Evolutionary conservation across 2,888 invertebrate genomes (phyloP).

Genomic region (Pachymerium ferrugineum): DNA sequence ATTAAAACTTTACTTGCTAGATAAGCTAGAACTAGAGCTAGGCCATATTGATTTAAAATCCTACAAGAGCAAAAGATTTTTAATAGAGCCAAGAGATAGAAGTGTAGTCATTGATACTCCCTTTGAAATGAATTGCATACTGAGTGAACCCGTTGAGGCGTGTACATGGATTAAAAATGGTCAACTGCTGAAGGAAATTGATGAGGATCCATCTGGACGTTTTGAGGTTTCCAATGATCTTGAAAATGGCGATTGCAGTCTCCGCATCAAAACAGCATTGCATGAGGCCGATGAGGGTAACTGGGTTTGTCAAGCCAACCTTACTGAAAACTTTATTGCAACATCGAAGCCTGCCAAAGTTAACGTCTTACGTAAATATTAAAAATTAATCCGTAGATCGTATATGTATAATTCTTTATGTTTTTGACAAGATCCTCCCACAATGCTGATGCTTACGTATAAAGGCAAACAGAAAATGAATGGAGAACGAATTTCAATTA

Average conservation of each 20-base stretch:
- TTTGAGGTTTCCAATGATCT: neutral
- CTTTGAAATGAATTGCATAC: neutral
- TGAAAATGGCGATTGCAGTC: neutral
- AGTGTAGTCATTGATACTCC: neutral
- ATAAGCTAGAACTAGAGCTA: no score
- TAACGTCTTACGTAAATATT: neutral
- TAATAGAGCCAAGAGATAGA: neutral
- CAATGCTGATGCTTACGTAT: neutral
- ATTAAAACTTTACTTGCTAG: no score
- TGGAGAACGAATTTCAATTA: neutral
- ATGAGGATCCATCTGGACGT: neutral
- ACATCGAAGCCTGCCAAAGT: neutral
- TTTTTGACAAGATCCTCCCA: conserved; percentile 10
- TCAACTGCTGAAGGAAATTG: no score
- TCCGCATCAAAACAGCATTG: neutral
- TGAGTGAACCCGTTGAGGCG: neutral
- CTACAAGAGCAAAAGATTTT: no score
- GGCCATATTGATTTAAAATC: no score
- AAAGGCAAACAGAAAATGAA: neutral
- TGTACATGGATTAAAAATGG: neutral
- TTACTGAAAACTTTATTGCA: neutral
- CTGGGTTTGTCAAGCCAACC: neutral
- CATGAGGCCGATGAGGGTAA: neutral
- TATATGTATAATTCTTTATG: no score
- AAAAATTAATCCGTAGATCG: neutral